Evolutionary conservation across 2,113 vertebrate genomes (phyloP).

Genomic region (Agapornis roseicollis): DNA sequence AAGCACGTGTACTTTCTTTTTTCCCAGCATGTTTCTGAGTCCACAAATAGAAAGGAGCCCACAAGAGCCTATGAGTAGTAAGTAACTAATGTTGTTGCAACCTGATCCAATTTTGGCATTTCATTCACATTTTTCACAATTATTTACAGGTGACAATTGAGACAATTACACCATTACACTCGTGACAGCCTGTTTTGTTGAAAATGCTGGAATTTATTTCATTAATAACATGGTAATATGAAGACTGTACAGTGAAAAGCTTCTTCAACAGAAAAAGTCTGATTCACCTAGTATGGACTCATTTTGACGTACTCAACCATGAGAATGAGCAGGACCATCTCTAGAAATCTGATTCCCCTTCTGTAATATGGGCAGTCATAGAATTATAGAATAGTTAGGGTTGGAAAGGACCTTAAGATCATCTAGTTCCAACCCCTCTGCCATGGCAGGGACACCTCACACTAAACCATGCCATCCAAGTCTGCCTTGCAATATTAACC

Average conservation of each 20-base stretch:
- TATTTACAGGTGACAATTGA: background rate
- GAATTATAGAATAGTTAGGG: no score
- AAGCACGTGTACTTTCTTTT: background rate
- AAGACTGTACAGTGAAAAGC: background rate
- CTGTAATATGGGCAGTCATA: background rate
- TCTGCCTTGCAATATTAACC: background rate
- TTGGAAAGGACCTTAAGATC: no score
- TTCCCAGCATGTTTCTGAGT: background rate
- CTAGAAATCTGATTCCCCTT: background rate
- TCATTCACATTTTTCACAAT: background rate
- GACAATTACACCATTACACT: background rate
- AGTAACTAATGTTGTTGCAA: conserved; percentile 19
- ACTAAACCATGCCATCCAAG: no score
- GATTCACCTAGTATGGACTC: background rate
- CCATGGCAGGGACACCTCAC: no score
- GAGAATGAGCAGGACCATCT: background rate
- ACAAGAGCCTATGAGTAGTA: background rate
- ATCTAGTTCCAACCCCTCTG: no score
- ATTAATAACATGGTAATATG: background rate
- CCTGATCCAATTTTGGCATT: background rate
- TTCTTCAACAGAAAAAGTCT: background rate
- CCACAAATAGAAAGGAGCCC: background rate
- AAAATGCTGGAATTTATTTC: background rate
- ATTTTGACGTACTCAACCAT: background rate
- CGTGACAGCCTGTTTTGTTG: background rate